phyloP scores from a whole-genome alignment of 1,140 invertebrate genomes.

The Epicauta chinensis region DNA sequence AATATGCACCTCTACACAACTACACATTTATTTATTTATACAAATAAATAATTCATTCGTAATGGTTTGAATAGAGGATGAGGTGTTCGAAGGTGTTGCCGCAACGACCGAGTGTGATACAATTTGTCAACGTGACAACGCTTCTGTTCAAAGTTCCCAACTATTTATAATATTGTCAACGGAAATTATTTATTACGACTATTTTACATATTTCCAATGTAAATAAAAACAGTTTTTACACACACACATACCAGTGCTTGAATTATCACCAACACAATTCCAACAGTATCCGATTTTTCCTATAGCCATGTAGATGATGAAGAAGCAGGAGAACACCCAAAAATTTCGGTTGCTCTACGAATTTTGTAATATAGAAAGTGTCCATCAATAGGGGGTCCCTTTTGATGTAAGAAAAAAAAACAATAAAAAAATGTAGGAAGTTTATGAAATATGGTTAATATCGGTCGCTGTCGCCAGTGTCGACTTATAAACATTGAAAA shows the following conservation, averaged over 20 bases:
- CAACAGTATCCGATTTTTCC: too few species aligned
- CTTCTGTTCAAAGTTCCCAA: conserved; percentile 26
- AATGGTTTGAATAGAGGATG: conserved; percentile 6
- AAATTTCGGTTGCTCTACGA: too few species aligned
- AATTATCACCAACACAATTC: too few species aligned
- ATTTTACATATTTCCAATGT: conserved; percentile 24
- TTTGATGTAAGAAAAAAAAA: too few species aligned
- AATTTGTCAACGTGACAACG: conserved; percentile 33
- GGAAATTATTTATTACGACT: conserved; percentile 26
- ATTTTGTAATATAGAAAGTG: too few species aligned
- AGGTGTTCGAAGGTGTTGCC: conserved; percentile 5
- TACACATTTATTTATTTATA: too few species aligned
- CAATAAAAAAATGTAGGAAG: too few species aligned
- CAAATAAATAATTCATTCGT: conserved; percentile 13
- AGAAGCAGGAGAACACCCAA: too few species aligned
- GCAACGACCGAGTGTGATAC: conserved; percentile 22
- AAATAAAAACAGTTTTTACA: conserved; percentile 2
- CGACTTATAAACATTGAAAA: conserved; percentile 2
- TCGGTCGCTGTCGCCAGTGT: conserved; percentile 9
- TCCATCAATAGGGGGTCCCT: too few species aligned
- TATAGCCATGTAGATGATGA: too few species aligned
- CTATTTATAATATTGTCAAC: conserved; percentile 32
- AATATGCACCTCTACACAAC: too few species aligned
- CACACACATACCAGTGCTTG: too few species aligned
- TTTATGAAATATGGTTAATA: conserved; percentile 2